phyloP scores from a whole-genome alignment of 2,113 vertebrate species.

The Macaca fascicularis region DNA sequence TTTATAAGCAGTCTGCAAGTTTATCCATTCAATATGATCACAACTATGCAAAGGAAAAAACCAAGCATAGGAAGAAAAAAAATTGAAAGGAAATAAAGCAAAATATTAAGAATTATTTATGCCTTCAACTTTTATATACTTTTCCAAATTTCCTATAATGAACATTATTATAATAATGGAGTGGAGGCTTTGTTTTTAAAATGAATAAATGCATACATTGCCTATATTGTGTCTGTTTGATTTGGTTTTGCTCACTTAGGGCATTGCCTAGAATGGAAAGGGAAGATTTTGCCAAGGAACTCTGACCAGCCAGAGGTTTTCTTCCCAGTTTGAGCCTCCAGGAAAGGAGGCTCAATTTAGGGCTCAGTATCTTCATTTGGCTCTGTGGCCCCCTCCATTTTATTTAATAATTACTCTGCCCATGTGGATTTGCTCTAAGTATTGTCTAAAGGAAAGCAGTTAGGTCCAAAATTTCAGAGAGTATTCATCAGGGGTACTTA shows the following conservation, averaged over 20 bases:
- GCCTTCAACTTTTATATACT: neutral
- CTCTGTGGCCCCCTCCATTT: neutral
- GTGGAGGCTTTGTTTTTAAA: neutral
- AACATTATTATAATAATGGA: neutral
- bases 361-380: neutral
- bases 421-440: neutral
- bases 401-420: neutral
- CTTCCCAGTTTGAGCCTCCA: neutral
- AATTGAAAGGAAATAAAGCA: neutral
- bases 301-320: neutral
- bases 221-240: neutral
- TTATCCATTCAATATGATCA: neutral
- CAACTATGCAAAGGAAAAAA: conserved; percentile 11
- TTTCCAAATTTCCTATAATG: conserved; percentile 4
- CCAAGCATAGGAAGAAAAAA: neutral
- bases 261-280: neutral
- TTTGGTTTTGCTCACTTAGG: neutral
- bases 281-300: neutral
- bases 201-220: neutral
- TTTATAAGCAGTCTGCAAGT: neutral
- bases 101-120: neutral
- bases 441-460: neutral
- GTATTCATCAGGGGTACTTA: neutral
- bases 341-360: neutral
- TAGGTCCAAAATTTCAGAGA: neutral